Evolutionary conservation across 1,140 invertebrate species (phyloP), one percentile per base, ranked within the genome.

Genomic region (Cotesia vestalis): DNA sequence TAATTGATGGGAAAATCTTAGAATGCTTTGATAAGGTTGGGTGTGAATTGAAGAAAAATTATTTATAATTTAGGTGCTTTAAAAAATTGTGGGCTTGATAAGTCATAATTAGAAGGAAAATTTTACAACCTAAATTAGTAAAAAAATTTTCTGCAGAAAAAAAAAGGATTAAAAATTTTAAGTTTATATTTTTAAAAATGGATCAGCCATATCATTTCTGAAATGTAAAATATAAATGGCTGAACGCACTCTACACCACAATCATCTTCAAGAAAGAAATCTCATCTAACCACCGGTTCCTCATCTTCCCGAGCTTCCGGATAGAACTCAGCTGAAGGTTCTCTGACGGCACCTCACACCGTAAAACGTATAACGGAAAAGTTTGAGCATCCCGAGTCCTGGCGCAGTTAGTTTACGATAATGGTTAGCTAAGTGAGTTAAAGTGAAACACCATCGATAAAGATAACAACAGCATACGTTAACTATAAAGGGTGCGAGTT

Each of bases 261-360:
- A 62, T 67, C 66, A 67, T 67, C 5, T 55, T 3, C 27, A 27
- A 27, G 12, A 11, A 3, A 36, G 27, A 57, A 62, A 62, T 62
- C 34, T 62, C 60, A 38, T 51, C 66, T 73, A 73, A 71, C 69
- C 72, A 64, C 72, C 46, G 71, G 68, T 72, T 76, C 77, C 55
- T 72, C 60, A 57, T 46, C 40, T 6, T 9, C 6, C 40, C 77
- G 27, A 73, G 74, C 77, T 78, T 78, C 77, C 77, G 77, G 76
- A 76, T 71, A 74, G 38, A 62, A 35, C 8, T 55, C 53, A 35
- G 40, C 8, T 55, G 52, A 55, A 20, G 6, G 11, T 46, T 9
- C 40, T n/a, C 5, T 20, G 27, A 27, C n/a, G 2, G 27, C 27
- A 27, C 27, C 27, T 27, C 3, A 27, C 27, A 55, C 12, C 17